phyloP scores from a whole-genome alignment of 1,140 invertebrate species.

The Drosophila triauraria region DNA sequence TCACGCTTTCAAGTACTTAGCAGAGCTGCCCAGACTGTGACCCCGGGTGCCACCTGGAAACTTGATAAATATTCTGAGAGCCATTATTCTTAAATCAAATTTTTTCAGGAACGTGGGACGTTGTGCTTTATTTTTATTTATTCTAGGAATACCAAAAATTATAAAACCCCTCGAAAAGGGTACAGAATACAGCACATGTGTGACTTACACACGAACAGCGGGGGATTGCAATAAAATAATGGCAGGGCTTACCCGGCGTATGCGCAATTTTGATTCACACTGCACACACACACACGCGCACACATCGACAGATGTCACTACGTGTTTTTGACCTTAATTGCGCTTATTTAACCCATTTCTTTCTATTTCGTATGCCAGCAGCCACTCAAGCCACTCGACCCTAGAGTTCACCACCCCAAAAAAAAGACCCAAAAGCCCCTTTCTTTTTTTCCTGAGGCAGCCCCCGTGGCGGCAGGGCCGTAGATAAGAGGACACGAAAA shows the following conservation, averaged over 20 bases:
- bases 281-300: conserved; percentile 34
- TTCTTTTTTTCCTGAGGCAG: background rate
- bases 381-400: conserved; percentile 54
- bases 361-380: conserved; percentile 49
- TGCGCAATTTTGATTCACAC: conserved; percentile 72
- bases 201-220: conserved; percentile 32
- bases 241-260: conserved; percentile 72
- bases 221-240: conserved; percentile 69
- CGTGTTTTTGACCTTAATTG: conserved; percentile 80
- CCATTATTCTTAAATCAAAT: too few species aligned
- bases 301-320: conserved; percentile 36
- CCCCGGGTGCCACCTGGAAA: too few species aligned
- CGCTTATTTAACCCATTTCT: conserved; percentile 78
- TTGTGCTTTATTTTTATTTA: too few species aligned
- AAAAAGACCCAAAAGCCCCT: background rate
- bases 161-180: background rate
- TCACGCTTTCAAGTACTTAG: background rate
- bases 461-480: conserved; percentile 15
- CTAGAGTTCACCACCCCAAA: conserved; percentile 26
- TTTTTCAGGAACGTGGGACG: too few species aligned
- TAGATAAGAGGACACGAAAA: conserved; percentile 38
- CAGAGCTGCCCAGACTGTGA: background rate
- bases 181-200: conserved; percentile 1
- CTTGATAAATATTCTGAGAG: too few species aligned
- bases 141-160: too few species aligned